Conservation (phyloP, 2,888 invertebrate genomes). For the Lycophotia porphyrea region DNA sequence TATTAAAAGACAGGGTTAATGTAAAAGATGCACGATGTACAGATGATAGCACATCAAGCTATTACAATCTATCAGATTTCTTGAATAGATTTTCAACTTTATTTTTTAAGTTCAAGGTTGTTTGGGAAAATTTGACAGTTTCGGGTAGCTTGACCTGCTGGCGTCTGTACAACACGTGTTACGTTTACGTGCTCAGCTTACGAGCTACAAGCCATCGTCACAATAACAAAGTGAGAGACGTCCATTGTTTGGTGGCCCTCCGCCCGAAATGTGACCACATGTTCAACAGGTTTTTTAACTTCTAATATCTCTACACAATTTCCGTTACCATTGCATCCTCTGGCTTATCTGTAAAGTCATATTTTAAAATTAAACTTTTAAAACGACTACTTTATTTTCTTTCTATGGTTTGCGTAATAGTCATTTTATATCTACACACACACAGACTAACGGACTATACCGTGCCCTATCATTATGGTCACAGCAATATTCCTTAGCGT, state of each 20-base stretch:
- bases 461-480: background rate
- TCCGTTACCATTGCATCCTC: slow-evolving; percentile 1
- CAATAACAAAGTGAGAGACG: slow-evolving; percentile 85
- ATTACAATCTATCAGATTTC: no score
- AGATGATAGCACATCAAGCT: no score
- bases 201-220: slow-evolving; percentile 74
- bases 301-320: background rate
- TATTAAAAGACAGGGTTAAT: background rate
- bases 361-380: background rate
- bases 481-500: background rate
- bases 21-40: slow-evolving; percentile 64
- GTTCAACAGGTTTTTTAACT: slow-evolving; percentile 11
- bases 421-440: background rate
- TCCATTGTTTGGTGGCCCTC: slow-evolving; percentile 82
- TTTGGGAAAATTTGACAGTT: no score
- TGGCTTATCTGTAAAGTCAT: background rate
- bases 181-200: slow-evolving; percentile 78
- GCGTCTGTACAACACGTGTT: slow-evolving; percentile 87
- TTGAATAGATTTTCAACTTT: no score
- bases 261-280: slow-evolving; percentile 69
- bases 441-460: background rate
- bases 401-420: background rate
- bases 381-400: no score
- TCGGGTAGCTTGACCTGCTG: no score
- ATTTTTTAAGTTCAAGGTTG: no score